phyloP scores from a whole-genome alignment of 2,888 invertebrate species.

The Tachystola acroxantha region DNA sequence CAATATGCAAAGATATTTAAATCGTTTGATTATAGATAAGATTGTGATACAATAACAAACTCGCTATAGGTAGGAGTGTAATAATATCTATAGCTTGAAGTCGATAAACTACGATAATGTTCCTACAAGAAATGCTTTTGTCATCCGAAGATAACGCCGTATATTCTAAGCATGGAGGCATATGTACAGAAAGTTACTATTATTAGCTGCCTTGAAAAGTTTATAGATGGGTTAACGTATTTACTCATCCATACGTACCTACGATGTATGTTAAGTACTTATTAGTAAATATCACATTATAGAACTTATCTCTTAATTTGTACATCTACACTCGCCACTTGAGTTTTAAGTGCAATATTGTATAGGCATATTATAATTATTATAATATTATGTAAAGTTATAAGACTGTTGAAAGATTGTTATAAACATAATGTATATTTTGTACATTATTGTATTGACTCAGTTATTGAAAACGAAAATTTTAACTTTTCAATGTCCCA shows the following conservation, averaged over 20 bases:
- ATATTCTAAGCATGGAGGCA: neutral
- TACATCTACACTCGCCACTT: constrained; percentile 11
- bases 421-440: constrained; percentile 69
- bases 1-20: no score
- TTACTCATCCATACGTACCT: neutral
- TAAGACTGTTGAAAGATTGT: constrained; percentile 77
- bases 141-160: no score
- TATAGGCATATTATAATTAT: constrained; percentile 34
- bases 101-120: no score
- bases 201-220: neutral
- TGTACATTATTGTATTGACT: constrained; percentile 69
- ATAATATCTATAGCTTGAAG: no score
- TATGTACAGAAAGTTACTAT: neutral
- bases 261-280: neutral
- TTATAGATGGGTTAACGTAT: neutral
- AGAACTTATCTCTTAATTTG: neutral
- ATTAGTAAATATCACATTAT: constrained; percentile 2
- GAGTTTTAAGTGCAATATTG: constrained; percentile 61
- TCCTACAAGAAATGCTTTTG: no score
- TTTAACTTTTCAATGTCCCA: constrained; percentile 28
- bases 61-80: no score
- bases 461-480: constrained; percentile 48
- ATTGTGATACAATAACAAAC: no score
- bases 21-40: no score
- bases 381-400: constrained; percentile 57